Evolutionary conservation across 2,888 invertebrate genomes (phyloP).

Genomic region (Nasonovia ribisnigri): DNA sequence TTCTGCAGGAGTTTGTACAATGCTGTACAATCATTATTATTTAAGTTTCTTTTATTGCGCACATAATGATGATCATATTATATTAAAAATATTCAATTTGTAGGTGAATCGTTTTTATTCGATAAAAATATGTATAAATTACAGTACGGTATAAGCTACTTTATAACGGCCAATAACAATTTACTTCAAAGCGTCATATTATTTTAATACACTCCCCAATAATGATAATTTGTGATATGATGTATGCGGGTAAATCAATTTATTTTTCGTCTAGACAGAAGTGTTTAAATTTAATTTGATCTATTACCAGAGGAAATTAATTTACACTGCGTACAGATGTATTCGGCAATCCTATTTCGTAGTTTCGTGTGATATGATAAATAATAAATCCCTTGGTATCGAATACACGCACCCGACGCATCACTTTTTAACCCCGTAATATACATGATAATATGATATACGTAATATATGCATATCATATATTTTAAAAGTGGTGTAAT

Average conservation of each 20-base stretch:
- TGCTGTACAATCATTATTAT: background rate
- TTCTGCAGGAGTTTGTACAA: background rate
- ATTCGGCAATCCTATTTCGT: background rate
- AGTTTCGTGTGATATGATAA: background rate
- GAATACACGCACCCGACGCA: background rate
- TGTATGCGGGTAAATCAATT: slow-evolving; percentile 11
- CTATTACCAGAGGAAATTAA: background rate
- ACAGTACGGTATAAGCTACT: background rate
- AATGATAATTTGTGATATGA: background rate
- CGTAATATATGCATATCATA: background rate
- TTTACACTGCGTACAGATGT: background rate
- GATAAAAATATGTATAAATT: background rate
- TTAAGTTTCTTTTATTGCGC: background rate
- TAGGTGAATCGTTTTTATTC: background rate
- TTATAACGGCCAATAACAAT: background rate
- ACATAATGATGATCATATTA: background rate
- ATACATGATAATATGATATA: too few relatives aligned
- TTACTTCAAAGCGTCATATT: background rate
- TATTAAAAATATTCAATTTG: background rate
- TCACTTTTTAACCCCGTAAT: background rate
- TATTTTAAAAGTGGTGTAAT: background rate
- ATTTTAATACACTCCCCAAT: background rate
- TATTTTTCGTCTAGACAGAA: slow-evolving; percentile 16
- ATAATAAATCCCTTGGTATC: background rate
- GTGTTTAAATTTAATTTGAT: slow-evolving; percentile 18